Conservation (phyloP, 2,113 vertebrate species). For the Plectropomus leopardus region DNA sequence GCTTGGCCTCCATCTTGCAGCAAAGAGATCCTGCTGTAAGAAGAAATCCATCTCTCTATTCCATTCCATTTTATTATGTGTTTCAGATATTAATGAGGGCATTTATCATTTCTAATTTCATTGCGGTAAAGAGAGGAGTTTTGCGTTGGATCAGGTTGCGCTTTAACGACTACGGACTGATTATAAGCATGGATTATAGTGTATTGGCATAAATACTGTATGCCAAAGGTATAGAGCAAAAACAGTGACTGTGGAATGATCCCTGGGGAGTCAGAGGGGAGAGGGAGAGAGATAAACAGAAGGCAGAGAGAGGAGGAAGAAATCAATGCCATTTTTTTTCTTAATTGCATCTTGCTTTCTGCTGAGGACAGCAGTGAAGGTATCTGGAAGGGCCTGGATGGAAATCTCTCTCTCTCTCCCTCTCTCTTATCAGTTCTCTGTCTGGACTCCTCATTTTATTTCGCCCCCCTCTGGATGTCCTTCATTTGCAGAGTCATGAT, state of each 20-base stretch:
- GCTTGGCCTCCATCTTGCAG: constrained; percentile 41
- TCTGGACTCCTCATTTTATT: constrained; percentile 43
- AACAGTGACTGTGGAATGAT: constrained; percentile 55
- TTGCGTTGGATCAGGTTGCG: constrained; percentile 51
- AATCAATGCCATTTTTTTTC: constrained; percentile 76
- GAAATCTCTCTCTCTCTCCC: constrained; percentile 54
- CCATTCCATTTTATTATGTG: constrained; percentile 10
- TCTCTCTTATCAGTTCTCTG: constrained; percentile 54
- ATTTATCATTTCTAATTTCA: background rate
- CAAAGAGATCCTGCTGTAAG: constrained; percentile 12
- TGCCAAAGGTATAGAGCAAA: constrained; percentile 51
- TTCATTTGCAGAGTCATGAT: constrained; percentile 73
- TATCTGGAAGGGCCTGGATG: constrained; percentile 54
- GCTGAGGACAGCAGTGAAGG: constrained; percentile 76
- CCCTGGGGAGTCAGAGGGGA: constrained; percentile 46
- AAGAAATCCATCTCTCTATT: constrained; percentile 25
- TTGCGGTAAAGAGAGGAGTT: constrained; percentile 1
- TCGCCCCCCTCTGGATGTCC: constrained; percentile 38
- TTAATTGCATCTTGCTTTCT: constrained; percentile 79
- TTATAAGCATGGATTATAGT: constrained; percentile 63
- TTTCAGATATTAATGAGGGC: constrained; percentile 8
- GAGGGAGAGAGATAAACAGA: constrained; percentile 54
- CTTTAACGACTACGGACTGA: constrained; percentile 46
- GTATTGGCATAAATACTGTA: constrained; percentile 64
- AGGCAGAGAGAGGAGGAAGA: constrained; percentile 50